Base-by-base conservation (phyloP, 2,797 vertebrate species). In the Megaceryle alcyon region DNA sequence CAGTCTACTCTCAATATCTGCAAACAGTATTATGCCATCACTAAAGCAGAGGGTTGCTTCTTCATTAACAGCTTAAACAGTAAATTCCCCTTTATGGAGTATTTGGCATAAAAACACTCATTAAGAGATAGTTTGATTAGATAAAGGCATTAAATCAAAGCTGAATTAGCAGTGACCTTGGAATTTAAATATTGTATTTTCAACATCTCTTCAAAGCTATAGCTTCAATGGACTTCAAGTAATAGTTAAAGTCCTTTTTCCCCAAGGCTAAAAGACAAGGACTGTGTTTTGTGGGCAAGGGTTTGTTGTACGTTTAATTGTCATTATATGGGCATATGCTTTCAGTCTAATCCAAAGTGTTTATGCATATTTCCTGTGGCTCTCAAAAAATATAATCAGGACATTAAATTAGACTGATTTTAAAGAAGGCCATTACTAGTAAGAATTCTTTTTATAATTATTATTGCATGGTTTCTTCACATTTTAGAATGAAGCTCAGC, bases 81-180 rank as follows among this genome's bases (percentile, higher is more conserved):
- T 19, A 70, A 60, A 18, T 31, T 79, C 12, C 28, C 35, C 33
- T 85, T 92, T 39, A 80, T 14, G 41, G 33, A 88, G 3, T 19
- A 66, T 43, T 66, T 78, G 53, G 13, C 59, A 75, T 14, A 80
- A 88, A 87, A 91, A 25, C 22, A 59, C 17, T 73, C 64, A 85
- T 75, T 88, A 92, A 43, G 56, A 86, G 70, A 80, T 75, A 85
- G 53, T 80, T 88, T 73, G 35, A 60, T 75, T 64, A 82, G 64
- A 84, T 82, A 87, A 92, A 94, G 81, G 69, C 95, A 95, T 80
- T 82, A 90, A 86, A 93, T 88, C 57, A 82, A 86, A 95, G 94
- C n/a, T 44, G 54, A 94, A 87, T 92, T 86, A 94, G 64, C 71
- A 82, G 49, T 39, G 60, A 93, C 75, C 64, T 80, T 68, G 64